Evolutionary conservation across 2,113 vertebrate genomes (phyloP), one percentile per base, ranked within the genome.

Genomic region (Polypterus bichir): DNA sequence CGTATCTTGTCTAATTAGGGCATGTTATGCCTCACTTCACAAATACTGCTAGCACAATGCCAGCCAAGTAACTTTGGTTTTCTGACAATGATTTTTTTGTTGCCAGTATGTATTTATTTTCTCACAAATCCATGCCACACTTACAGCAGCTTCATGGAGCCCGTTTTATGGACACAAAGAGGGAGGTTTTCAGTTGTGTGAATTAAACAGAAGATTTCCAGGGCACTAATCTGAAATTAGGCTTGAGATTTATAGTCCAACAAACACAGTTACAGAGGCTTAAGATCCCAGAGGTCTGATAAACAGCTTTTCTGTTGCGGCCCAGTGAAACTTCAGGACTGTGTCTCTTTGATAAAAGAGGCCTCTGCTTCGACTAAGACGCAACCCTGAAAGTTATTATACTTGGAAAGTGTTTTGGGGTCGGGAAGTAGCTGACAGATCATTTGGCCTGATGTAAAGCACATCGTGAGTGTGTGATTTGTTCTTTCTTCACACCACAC

Each of bases 381-480:
- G 10, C 51, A 52, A 52, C 51, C 10, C 10, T 8, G 3, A 52
- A 52, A 52, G 3, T 10, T 10, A 52, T 52, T 52, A 4, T 52
- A 52, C 4, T 52, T 8, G 3, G 7, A 9, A 9, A 7, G 9
- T 51, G 49, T 10, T 8, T 52, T 52, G 27, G 27, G 27, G 27
- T 27, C 27, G 27, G 27, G 44, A 55, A 55, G 10, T 6, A 55
- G 54, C 54, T 55, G 54, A 55, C 44, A 27, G 44, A 55, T 10
- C 5, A 27, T 6, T 8, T 10, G 54, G 54, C 44, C 10, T 8
- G 44, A 55, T 27, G 6, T 6, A 6, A n/a, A 44, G 9, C 3
- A 58, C 56, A 58, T 45, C 7, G 4, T 58, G 9, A 58, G 5
- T 45, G 56, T 58, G 56, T 58, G 56, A 58, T 45, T 9, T 58